Evolutionary conservation across 2,888 invertebrate species (phyloP).

Genomic region (Sarcophaga caerulescens): DNA sequence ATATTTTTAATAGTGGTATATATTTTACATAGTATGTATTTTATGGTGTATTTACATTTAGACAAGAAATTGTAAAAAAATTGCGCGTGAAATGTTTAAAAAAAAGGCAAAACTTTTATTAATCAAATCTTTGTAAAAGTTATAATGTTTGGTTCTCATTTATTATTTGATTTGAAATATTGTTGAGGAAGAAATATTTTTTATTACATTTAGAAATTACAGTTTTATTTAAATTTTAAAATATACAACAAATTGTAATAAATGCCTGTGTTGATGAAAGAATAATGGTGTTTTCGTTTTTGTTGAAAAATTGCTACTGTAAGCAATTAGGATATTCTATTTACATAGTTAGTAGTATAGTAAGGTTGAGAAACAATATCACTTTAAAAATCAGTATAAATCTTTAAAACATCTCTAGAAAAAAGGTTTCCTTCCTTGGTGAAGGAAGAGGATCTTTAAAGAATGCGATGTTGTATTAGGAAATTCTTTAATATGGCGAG

Average conservation of each 20-base stretch:
- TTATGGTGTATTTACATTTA: not conserved
- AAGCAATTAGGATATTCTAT: too few species aligned
- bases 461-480: too few species aligned
- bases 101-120: conserved; percentile 2
- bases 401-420: too few species aligned
- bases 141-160: not conserved
- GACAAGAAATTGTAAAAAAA: not conserved
- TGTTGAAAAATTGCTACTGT: not conserved
- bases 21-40: conserved; percentile 26
- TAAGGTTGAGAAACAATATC: too few species aligned
- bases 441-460: too few species aligned
- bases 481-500: too few species aligned
- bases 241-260: not conserved
- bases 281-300: conserved; percentile 11
- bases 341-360: too few species aligned
- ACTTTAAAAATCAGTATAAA: too few species aligned
- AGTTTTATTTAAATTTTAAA: conserved; percentile 7
- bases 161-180: too few species aligned
- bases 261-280: not conserved
- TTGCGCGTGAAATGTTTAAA: not conserved
- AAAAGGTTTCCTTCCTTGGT: too few species aligned
- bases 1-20: conserved; percentile 41
- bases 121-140: not conserved
- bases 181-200: conserved; percentile 1
- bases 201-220: conserved; percentile 2